Evolutionary conservation across 2,113 vertebrate species (phyloP).

Genomic region (Pholis gunnellus): DNA sequence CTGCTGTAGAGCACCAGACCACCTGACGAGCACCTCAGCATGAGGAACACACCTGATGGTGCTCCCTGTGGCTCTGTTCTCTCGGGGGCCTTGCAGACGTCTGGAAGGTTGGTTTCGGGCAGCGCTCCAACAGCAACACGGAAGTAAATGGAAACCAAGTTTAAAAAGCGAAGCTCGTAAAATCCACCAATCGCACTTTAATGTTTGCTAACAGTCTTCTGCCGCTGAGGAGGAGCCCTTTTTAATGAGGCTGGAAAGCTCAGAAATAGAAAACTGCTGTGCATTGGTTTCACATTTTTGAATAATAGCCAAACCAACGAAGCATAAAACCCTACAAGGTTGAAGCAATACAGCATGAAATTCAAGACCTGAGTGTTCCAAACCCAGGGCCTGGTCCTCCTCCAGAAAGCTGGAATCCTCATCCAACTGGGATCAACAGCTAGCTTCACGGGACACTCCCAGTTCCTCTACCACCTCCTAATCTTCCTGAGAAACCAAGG

Average conservation of each 20-base stretch:
- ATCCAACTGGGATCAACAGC: slow-evolving; percentile 43
- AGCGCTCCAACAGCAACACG: slow-evolving; percentile 67
- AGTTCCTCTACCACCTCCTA: slow-evolving; percentile 70
- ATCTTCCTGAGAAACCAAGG: slow-evolving; percentile 83
- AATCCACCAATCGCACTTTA: slow-evolving; percentile 68
- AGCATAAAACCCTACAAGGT: slow-evolving; percentile 61
- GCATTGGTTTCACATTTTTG: slow-evolving; percentile 71
- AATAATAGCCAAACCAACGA: slow-evolving; percentile 69
- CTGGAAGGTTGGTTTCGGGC: slow-evolving; percentile 53
- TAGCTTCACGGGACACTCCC: slow-evolving; percentile 62
- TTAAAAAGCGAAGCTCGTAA: slow-evolving; percentile 70
- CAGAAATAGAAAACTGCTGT: slow-evolving; percentile 77
- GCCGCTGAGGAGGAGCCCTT: slow-evolving; percentile 66
- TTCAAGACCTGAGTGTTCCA: slow-evolving; percentile 60
- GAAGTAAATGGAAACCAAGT: slow-evolving; percentile 66
- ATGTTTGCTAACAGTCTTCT: slow-evolving; percentile 69
- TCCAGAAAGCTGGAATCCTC: slow-evolving; percentile 45
- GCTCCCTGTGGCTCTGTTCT: slow-evolving; percentile 37
- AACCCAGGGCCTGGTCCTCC: slow-evolving; percentile 50
- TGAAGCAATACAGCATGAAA: slow-evolving; percentile 70
- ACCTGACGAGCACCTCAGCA: slow-evolving; percentile 51
- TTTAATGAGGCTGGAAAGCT: slow-evolving; percentile 66
- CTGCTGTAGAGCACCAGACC: slow-evolving; percentile 38
- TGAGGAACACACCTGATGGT: slow-evolving; percentile 67
- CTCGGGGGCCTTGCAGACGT: slow-evolving; percentile 50